A percentile compares a stretch with the other conserved stretches of the same genome.
Evolutionary conservation across 1,140 invertebrate genomes (phyloP).

Genomic region (Thaumetopoea pityocampa): DNA sequence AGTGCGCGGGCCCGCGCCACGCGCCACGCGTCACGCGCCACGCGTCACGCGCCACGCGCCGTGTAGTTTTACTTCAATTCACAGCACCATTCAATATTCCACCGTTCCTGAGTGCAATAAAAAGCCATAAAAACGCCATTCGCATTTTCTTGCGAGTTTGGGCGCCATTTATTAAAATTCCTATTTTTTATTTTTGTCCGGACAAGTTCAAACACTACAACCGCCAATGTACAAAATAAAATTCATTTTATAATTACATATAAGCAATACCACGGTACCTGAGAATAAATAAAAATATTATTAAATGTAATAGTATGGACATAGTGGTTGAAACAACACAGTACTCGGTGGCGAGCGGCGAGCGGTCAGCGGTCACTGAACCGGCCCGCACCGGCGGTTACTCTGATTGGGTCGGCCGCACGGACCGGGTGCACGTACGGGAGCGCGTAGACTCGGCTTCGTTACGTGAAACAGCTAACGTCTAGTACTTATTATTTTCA

Average conservation of each 20-base stretch:
- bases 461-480: too few relatives aligned
- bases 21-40: constrained; percentile 22
- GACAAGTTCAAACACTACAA: constrained; percentile 12
- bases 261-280: constrained; percentile 73
- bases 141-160: background rate
- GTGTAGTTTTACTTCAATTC: constrained; percentile 12
- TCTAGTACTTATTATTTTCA: too few relatives aligned
- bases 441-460: too few relatives aligned
- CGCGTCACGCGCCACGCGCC: constrained; percentile 12
- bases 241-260: constrained; percentile 47
- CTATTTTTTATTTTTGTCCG: constrained; percentile 7
- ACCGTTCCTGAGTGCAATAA: constrained; percentile 19
- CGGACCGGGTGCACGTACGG: too few relatives aligned
- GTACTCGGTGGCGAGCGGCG: constrained; percentile 34
- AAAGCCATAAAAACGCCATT: background rate
- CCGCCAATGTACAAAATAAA: constrained; percentile 37
- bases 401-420: too few relatives aligned
- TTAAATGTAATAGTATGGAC: constrained; percentile 54
- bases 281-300: constrained; percentile 44
- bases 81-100: constrained; percentile 19
- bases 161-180: too few relatives aligned
- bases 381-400: too few relatives aligned
- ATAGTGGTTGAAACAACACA: constrained; percentile 45
- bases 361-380: constrained; percentile 17
- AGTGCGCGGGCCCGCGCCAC: constrained; percentile 39